Conservation (phyloP, 2,888 invertebrate genomes). For the Erebia ligea region DNA sequence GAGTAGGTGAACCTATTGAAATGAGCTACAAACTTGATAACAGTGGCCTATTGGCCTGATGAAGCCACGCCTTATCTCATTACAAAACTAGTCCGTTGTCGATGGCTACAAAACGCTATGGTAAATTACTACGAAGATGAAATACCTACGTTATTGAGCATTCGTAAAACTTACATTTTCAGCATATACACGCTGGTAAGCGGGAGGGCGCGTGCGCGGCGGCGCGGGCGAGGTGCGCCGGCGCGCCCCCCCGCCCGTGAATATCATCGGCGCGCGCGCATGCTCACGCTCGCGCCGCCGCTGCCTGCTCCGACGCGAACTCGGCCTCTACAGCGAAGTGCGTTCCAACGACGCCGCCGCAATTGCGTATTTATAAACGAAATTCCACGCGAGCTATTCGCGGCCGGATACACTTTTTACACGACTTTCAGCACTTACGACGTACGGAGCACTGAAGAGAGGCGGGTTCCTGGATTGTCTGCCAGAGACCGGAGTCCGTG, state of each 20-base stretch:
- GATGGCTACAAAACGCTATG: too few relatives aligned
- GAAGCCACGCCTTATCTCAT: not conserved
- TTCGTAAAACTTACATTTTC: slow-evolving; percentile 64
- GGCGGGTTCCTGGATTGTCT: slow-evolving; percentile 69
- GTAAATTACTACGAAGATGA: too few relatives aligned
- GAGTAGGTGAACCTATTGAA: too few relatives aligned
- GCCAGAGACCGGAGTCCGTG: slow-evolving; percentile 66
- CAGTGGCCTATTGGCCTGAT: too few relatives aligned
- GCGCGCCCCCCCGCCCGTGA: slow-evolving; percentile 81
- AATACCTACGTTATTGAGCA: not conserved
- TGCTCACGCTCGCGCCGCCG: slow-evolving; percentile 45
- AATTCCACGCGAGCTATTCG: slow-evolving; percentile 76
- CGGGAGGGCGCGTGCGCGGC: slow-evolving; percentile 57
- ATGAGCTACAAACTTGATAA: too few relatives aligned
- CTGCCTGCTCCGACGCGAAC: slow-evolving; percentile 8
- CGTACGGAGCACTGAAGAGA: slow-evolving; percentile 78
- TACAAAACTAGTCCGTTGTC: not conserved
- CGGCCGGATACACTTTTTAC: slow-evolving; percentile 82
- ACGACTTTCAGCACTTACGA: slow-evolving; percentile 82
- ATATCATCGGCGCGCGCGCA: slow-evolving; percentile 77
- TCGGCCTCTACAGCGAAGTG: slow-evolving; percentile 41
- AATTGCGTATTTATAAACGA: slow-evolving; percentile 77
- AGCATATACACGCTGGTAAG: slow-evolving; percentile 56
- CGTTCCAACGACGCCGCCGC: slow-evolving; percentile 45
- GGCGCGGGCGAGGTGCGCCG: slow-evolving; percentile 76